Conservation (phyloP, 2,797 vertebrate species). For the Rhabdomys pumilio region DNA sequence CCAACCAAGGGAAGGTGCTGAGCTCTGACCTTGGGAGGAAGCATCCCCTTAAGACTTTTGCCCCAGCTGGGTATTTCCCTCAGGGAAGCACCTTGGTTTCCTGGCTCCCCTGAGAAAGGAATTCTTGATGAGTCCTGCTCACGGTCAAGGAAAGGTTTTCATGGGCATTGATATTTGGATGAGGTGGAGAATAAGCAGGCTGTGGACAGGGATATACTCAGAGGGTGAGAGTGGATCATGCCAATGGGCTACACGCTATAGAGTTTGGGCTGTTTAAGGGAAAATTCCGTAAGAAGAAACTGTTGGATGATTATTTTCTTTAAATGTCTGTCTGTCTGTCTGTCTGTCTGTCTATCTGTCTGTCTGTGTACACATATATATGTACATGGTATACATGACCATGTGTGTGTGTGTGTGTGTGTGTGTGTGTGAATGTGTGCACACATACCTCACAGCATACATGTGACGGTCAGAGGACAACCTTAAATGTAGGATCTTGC, state of each 20-base stretch:
- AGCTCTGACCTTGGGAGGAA: background rate
- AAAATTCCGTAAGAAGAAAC: background rate
- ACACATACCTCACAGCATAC: background rate
- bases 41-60: background rate
- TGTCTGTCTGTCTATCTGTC: background rate
- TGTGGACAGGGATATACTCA: background rate
- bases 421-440: background rate
- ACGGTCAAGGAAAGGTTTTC: background rate
- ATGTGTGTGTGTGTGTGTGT: background rate
- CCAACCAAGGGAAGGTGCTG: background rate
- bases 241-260: background rate
- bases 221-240: background rate
- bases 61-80: background rate
- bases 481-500: background rate
- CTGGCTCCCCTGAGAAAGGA: background rate
- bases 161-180: conserved; percentile 45
- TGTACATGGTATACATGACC: background rate
- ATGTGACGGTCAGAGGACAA: background rate
- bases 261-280: background rate
- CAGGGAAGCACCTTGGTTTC: background rate
- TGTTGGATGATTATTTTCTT: background rate
- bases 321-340: background rate
- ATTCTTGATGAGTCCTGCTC: background rate
- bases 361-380: background rate
- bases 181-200: background rate